Conservation (phyloP, 2,888 invertebrate genomes). For the Andrena bicolor region DNA sequence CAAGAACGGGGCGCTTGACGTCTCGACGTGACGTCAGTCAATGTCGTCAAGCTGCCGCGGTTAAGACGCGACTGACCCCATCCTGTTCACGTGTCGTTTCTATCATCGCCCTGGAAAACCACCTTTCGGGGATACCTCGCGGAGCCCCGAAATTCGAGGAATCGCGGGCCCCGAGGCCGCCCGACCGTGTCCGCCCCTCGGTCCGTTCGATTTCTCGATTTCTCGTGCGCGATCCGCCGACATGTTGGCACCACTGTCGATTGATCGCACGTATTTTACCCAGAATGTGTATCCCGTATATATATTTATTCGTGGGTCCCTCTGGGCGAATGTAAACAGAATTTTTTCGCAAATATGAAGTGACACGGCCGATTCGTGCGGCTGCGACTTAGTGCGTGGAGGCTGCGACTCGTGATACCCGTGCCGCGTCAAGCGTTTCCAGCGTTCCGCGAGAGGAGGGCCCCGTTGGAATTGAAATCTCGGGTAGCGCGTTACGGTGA, state of each 20-base stretch:
- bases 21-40: conserved; percentile 73
- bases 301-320: conserved; percentile 69
- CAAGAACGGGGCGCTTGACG: conserved; percentile 72
- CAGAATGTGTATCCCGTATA: conserved; percentile 72
- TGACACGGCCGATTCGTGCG: conserved; percentile 74
- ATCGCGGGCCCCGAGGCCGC: background rate
- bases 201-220: conserved; percentile 11
- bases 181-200: background rate
- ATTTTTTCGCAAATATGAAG: conserved; percentile 77
- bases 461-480: conserved; percentile 23
- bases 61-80: conserved; percentile 3
- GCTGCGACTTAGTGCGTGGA: conserved; percentile 63
- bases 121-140: background rate
- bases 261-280: conserved; percentile 79
- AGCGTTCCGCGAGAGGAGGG: background rate
- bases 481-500: conserved; percentile 47
- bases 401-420: conserved; percentile 46
- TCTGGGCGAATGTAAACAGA: conserved; percentile 79
- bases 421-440: conserved; percentile 24
- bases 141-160: background rate
- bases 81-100: background rate
- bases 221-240: conserved; percentile 3
- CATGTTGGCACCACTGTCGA: conserved; percentile 78
- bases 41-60: conserved; percentile 47
- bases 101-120: background rate